Evolutionary conservation across 2,888 invertebrate genomes (phyloP).

Genomic region (Meta bourneti): DNA sequence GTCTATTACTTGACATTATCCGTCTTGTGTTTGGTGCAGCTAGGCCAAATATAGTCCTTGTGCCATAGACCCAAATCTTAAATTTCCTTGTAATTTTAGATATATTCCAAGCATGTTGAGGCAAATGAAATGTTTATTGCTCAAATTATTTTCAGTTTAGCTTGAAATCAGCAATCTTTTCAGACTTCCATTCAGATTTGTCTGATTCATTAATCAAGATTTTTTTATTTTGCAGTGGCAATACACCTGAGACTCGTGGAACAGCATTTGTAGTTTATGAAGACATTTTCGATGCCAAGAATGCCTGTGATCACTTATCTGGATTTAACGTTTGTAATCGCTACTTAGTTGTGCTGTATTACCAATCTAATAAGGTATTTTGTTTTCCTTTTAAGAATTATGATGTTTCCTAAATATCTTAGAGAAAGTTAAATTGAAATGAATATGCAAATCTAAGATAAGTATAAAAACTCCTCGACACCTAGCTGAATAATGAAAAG

Average conservation of each 20-base stretch:
- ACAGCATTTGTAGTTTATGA: slow-evolving; percentile 99
- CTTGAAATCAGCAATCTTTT: no score
- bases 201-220: background rate
- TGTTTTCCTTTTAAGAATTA: background rate
- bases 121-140: no score
- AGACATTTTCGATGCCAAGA: slow-evolving; percentile 99
- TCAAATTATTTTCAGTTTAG: no score
- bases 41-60: no score
- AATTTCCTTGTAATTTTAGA: no score
- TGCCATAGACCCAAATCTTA: no score
- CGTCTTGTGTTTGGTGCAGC: no score
- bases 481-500: no score
- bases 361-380: slow-evolving; percentile 86
- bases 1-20: no score
- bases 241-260: slow-evolving; percentile 97
- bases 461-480: no score
- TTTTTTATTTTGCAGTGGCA: slow-evolving; percentile 86
- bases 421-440: background rate
- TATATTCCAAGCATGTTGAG: no score
- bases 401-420: slow-evolving; percentile 6
- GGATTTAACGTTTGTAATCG: slow-evolving; percentile 99
- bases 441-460: background rate
- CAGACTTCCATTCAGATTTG: no score
- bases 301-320: slow-evolving; percentile 99
- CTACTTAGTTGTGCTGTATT: slow-evolving; percentile 98